Evolutionary conservation across 2,888 invertebrate species (phyloP).

Genomic region (Clivina fossor): DNA sequence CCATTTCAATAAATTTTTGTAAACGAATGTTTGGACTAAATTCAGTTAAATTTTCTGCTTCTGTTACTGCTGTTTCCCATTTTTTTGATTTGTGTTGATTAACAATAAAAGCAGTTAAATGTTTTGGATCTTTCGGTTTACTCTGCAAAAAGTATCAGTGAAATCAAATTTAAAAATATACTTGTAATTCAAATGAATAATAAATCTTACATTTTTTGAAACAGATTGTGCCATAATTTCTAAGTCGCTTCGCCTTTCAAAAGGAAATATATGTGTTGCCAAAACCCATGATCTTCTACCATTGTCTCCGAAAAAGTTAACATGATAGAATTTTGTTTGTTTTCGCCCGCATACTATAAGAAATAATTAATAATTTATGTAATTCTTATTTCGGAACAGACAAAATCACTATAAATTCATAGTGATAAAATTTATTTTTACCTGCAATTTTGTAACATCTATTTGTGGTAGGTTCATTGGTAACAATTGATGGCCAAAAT

Average conservation of each 20-base stretch:
- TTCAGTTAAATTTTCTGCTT: conserved; percentile 67
- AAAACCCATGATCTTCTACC: conserved; percentile 81
- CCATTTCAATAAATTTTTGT: conserved; percentile 52
- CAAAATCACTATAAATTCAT: conserved; percentile 4
- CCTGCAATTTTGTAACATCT: conserved; percentile 61
- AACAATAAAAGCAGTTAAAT: conserved; percentile 58
- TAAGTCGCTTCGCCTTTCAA: conserved; percentile 65
- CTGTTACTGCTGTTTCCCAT: conserved; percentile 75
- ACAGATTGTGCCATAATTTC: conserved; percentile 52
- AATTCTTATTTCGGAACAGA: neutral
- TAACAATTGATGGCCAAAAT: conserved; percentile 88
- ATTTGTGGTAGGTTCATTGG: conserved; percentile 67
- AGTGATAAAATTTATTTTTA: conserved; percentile 46
- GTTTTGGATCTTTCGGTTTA: conserved; percentile 59
- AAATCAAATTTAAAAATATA: too few relatives aligned
- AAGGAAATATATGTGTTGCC: conserved; percentile 65
- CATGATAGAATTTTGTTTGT: conserved; percentile 57
- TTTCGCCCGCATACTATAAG: conserved; percentile 13
- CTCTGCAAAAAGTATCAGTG: conserved; percentile 51
- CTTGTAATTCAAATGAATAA: too few relatives aligned
- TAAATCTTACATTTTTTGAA: conserved; percentile 16
- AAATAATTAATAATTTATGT: conserved; percentile 1
- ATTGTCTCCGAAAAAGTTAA: conserved; percentile 86
- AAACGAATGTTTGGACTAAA: conserved; percentile 62
- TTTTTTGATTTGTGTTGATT: conserved; percentile 59